These are phyloP conservation scores for Litoditis marina DNA, from an alignment of 2,888 invertebrate species.

Conservation along the genomic window DNA sequence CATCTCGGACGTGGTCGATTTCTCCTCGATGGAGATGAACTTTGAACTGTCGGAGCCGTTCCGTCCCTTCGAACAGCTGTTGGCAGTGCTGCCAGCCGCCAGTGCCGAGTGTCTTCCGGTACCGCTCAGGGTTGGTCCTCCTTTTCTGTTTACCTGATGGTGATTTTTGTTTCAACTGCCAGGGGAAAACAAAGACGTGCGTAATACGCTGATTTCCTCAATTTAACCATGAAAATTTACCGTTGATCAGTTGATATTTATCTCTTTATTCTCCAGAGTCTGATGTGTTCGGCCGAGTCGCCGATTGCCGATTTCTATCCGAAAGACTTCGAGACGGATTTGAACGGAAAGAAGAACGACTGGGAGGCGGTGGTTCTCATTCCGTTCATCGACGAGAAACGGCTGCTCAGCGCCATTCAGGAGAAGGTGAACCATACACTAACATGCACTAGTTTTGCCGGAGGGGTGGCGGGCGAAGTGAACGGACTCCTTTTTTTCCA, in stretches of 20 bases:
- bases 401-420: slow-evolving; percentile 70
- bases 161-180: too few relatives aligned
- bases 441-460: background rate
- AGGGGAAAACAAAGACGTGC: too few relatives aligned
- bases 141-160: background rate
- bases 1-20: slow-evolving; percentile 84
- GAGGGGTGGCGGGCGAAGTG: too few relatives aligned
- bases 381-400: slow-evolving; percentile 82
- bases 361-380: slow-evolving; percentile 94
- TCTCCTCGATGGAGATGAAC: slow-evolving; percentile 73
- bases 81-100: slow-evolving; percentile 84
- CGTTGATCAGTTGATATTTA: too few relatives aligned
- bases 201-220: too few relatives aligned
- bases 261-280: slow-evolving; percentile 48
- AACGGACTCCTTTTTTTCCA: too few relatives aligned
- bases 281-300: slow-evolving; percentile 77
- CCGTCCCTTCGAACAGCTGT: slow-evolving; percentile 83
- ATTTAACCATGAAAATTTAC: too few relatives aligned
- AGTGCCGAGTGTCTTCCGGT: slow-evolving; percentile 76
- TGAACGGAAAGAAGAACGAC: slow-evolving; percentile 90
- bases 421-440: slow-evolving; percentile 17
- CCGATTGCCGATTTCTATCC: slow-evolving; percentile 89
- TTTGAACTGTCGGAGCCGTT: slow-evolving; percentile 85
- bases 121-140: slow-evolving; percentile 70
- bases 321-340: slow-evolving; percentile 81